These are phyloP conservation scores for Lasiurus borealis DNA, from an alignment of 2,113 vertebrate species.

Conservation along the genomic window DNA sequence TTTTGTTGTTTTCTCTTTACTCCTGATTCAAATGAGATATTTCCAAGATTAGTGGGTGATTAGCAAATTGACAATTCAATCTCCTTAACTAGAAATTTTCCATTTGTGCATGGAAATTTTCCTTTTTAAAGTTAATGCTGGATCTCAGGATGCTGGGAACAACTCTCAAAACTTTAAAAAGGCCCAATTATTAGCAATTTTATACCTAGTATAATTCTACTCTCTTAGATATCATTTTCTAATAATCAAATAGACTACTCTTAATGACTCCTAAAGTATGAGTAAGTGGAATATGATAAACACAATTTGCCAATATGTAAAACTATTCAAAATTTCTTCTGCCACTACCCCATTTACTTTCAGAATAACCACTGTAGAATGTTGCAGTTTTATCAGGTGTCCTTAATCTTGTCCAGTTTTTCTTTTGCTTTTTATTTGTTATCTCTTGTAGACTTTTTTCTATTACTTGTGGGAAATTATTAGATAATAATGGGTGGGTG, in stretches of 20 bases:
- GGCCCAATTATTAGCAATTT: background rate
- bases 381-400: background rate
- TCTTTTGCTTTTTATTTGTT: background rate
- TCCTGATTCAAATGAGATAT: background rate
- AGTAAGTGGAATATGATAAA: background rate
- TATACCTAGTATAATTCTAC: background rate
- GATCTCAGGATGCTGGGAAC: background rate
- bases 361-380: background rate
- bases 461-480: background rate
- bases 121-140: background rate
- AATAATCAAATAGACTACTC: background rate
- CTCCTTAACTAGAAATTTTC: background rate
- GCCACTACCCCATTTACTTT: background rate
- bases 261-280: background rate
- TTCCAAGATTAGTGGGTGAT: background rate
- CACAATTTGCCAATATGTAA: background rate
- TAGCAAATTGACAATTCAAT: background rate
- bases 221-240: background rate
- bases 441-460: background rate
- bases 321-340: background rate
- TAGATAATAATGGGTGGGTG: background rate
- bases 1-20: constrained; percentile 9
- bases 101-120: background rate
- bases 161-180: background rate
- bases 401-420: background rate